Conservation (phyloP, 2,888 invertebrate species). For the Caenorhabditis zanzibari region DNA sequence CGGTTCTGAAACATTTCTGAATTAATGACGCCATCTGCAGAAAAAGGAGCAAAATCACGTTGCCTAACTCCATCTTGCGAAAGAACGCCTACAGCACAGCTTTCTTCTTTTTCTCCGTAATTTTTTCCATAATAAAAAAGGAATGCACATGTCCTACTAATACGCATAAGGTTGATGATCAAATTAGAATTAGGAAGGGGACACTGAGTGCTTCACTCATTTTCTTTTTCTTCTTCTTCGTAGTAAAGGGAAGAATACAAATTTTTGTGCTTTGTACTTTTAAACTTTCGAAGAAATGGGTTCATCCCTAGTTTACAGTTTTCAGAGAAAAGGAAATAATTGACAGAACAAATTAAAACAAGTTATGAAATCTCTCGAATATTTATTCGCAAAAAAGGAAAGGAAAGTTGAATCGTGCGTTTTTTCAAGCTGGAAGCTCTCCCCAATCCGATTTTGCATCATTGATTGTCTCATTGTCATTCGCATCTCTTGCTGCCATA, state of each 20-base stretch:
- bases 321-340: background rate
- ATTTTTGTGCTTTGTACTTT: constrained; percentile 36
- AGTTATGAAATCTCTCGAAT: background rate
- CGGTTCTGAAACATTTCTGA: too few relatives aligned
- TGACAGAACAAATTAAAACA: background rate
- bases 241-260: constrained; percentile 30
- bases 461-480: constrained; percentile 51
- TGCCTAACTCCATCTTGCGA: constrained; percentile 7
- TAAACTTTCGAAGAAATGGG: background rate
- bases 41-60: constrained; percentile 13
- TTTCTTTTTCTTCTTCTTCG: background rate
- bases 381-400: background rate
- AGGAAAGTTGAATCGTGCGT: background rate
- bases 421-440: constrained; percentile 33
- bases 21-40: constrained; percentile 4
- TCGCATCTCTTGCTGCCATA: constrained; percentile 8
- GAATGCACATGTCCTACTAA: constrained; percentile 36
- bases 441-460: constrained; percentile 55
- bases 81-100: constrained; percentile 41
- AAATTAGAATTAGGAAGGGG: constrained; percentile 37
- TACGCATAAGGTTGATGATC: constrained; percentile 39
- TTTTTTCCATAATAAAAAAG: constrained; percentile 20
- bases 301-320: background rate
- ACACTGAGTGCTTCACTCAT: constrained; percentile 29
- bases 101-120: background rate